A percentile compares a stretch with the other conserved stretches of the same genome.
phyloP scores from a whole-genome alignment of 1,140 invertebrate genomes.

The Cydia pomonella region DNA sequence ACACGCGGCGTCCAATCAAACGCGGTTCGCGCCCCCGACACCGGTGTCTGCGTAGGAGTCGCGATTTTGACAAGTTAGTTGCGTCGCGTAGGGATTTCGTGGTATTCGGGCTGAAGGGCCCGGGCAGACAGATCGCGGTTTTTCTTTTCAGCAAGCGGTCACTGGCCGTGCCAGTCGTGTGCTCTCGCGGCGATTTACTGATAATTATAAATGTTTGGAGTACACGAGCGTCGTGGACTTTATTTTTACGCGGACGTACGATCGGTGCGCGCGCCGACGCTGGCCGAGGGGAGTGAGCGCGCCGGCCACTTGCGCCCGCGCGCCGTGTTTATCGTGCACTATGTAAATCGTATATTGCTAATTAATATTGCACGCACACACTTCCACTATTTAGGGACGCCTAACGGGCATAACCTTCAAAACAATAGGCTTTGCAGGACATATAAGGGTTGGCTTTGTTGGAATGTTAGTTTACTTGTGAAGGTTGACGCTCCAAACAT shows the following conservation, averaged over 20 bases:
- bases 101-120: slow-evolving; percentile 46
- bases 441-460: slow-evolving; percentile 48
- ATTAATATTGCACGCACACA: slow-evolving; percentile 74
- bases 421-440: slow-evolving; percentile 57
- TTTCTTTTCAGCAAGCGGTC: slow-evolving; percentile 67
- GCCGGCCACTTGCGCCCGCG: slow-evolving; percentile 40
- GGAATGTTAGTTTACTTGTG: slow-evolving; percentile 13
- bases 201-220: slow-evolving; percentile 80
- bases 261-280: slow-evolving; percentile 61
- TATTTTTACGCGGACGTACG: slow-evolving; percentile 78
- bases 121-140: slow-evolving; percentile 50
- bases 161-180: slow-evolving; percentile 70
- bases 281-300: slow-evolving; percentile 54
- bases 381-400: slow-evolving; percentile 61
- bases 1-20: slow-evolving; percentile 55
- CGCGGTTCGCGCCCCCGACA: slow-evolving; percentile 49
- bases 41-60: slow-evolving; percentile 62
- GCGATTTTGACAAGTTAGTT: slow-evolving; percentile 46
- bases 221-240: slow-evolving; percentile 73
- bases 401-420: slow-evolving; percentile 66
- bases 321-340: slow-evolving; percentile 57
- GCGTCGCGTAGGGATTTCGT: slow-evolving; percentile 51
- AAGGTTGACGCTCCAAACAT: slow-evolving; percentile 18
- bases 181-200: slow-evolving; percentile 75
- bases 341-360: slow-evolving; percentile 70